Percentiles rank a stretch among this genome's conserved stretches.
Conservation (phyloP, 2,888 invertebrate genomes). For the Cylloceria caligata region DNA sequence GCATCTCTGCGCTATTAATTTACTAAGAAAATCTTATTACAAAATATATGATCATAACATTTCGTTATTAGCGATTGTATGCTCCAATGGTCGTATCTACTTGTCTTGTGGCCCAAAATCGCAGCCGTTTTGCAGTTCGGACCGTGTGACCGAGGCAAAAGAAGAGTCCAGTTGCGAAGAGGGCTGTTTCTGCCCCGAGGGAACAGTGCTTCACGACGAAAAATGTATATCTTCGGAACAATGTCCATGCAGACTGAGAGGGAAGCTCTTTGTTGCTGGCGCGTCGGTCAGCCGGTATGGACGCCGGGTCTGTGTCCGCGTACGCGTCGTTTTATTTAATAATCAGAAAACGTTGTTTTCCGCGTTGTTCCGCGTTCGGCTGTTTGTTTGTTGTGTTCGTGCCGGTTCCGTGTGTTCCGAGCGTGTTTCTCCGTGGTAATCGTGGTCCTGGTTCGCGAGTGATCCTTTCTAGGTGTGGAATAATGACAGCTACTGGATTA, state of each 20-base stretch:
- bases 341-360: too few species aligned
- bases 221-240: conserved; percentile 89
- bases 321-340: too few species aligned
- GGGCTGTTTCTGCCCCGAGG: conserved; percentile 95
- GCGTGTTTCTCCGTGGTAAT: too few species aligned
- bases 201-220: conserved; percentile 90
- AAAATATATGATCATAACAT: neutral
- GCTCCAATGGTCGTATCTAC: conserved; percentile 91
- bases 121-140: conserved; percentile 90
- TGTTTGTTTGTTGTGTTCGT: too few species aligned
- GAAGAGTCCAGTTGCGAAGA: conserved; percentile 88
- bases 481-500: too few species aligned
- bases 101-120: conserved; percentile 90
- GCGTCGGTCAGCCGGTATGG: too few species aligned
- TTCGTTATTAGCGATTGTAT: conserved; percentile 89
- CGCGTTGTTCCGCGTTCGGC: too few species aligned
- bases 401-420: too few species aligned
- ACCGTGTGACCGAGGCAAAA: conserved; percentile 67
- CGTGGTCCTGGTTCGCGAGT: too few species aligned
- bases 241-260: conserved; percentile 93
- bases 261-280: conserved; percentile 90
- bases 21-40: neutral
- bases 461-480: too few species aligned
- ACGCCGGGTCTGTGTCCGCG: too few species aligned
- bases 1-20: neutral